phyloP scores from a whole-genome alignment of 2,113 vertebrate genomes.

The Heterotilapia buettikoferi region DNA sequence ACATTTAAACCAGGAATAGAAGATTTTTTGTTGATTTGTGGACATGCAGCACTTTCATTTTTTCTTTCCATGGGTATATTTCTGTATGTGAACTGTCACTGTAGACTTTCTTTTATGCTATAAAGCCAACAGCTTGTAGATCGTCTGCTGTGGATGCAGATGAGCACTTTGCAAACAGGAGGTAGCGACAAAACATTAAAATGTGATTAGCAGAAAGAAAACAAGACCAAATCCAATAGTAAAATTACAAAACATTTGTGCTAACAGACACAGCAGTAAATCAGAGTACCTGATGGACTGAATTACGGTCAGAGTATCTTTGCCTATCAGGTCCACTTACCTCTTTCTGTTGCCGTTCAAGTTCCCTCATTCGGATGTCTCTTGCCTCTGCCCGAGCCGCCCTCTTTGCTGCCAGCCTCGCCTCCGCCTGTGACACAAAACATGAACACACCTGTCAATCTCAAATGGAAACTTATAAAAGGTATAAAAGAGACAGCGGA shows the following conservation, averaged over 20 bases:
- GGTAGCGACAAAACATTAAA: not conserved
- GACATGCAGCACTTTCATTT: slow-evolving; percentile 43
- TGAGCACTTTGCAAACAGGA: not conserved
- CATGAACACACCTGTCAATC: slow-evolving; percentile 45
- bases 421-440: slow-evolving; percentile 83
- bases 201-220: not conserved
- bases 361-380: slow-evolving; percentile 95
- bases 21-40: slow-evolving; percentile 35
- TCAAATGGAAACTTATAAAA: not conserved
- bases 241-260: not conserved
- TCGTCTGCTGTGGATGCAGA: not conserved
- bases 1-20: slow-evolving; percentile 38
- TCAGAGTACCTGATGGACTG: not conserved
- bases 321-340: slow-evolving; percentile 59
- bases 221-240: not conserved
- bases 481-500: not conserved
- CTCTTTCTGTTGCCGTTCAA: slow-evolving; percentile 96
- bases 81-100: not conserved
- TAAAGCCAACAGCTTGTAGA: not conserved
- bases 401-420: slow-evolving; percentile 91
- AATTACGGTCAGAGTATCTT: not conserved
- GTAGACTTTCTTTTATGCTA: not conserved
- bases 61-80: not conserved
- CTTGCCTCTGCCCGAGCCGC: slow-evolving; percentile 95
- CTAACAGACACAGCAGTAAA: not conserved